A percentile compares a stretch with the other conserved stretches of the same genome.
Evolutionary conservation across 23 tunicate genomes (phyloP).

Genomic region (Trididemnum nubilum): DNA sequence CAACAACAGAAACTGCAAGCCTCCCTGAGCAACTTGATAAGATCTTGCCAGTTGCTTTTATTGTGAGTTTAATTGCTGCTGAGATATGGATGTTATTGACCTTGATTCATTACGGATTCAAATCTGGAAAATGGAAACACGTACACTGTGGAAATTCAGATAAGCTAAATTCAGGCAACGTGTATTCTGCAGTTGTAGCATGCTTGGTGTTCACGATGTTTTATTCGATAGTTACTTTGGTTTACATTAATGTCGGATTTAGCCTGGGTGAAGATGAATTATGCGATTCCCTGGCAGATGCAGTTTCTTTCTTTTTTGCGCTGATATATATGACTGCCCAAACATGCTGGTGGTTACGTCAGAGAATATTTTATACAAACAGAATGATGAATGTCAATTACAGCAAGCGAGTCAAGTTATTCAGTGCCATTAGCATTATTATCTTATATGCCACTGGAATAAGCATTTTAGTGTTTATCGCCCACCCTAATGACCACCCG

Average conservation of each 20-base stretch:
- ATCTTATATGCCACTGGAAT: conserved; percentile 26
- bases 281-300: conserved; percentile 54
- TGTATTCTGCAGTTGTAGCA: conserved; percentile 38
- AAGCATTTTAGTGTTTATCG: not conserved
- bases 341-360: conserved; percentile 56
- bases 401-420: not conserved
- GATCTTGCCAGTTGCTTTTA: conserved; percentile 28
- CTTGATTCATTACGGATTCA: conserved; percentile 34
- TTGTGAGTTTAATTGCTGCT: not conserved
- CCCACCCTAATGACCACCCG: conserved; percentile 28
- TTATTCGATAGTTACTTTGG: not conserved
- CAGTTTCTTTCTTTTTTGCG: conserved; percentile 18
- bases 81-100: conserved; percentile 21
- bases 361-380: conserved; percentile 45
- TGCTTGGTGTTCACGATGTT: conserved; percentile 16
- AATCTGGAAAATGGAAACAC: conserved; percentile 46
- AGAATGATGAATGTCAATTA: conserved; percentile 47
- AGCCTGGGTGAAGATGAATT: not conserved
- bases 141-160: not conserved
- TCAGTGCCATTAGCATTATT: conserved; percentile 42
- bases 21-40: not conserved
- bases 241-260: conserved; percentile 24
- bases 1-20: not conserved
- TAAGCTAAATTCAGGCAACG: conserved; percentile 30
- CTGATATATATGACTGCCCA: conserved; percentile 16